These are phyloP conservation scores for Syrrhaptes paradoxus DNA, from an alignment of 2,113 vertebrate species.

Conservation along the genomic window DNA sequence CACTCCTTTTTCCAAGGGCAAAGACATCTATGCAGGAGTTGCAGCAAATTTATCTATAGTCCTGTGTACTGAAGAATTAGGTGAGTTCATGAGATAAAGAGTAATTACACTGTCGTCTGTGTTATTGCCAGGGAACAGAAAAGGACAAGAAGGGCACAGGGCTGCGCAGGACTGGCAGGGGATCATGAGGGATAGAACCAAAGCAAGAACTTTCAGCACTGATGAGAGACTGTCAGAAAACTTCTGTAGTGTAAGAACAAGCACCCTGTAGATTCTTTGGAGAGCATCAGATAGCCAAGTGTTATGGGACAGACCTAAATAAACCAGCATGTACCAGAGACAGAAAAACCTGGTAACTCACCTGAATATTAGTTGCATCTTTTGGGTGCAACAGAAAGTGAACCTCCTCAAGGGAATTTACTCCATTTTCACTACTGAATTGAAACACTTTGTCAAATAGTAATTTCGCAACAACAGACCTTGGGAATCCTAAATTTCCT, in stretches of 20 bases:
- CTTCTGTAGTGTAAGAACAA: neutral
- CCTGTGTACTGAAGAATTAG: neutral
- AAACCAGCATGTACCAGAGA: neutral
- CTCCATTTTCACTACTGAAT: slow-evolving; percentile 76
- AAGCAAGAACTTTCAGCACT: neutral
- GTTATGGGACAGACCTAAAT: neutral
- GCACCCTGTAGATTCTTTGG: neutral
- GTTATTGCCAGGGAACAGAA: neutral
- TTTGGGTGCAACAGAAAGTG: slow-evolving; percentile 78
- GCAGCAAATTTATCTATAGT: neutral
- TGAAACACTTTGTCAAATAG: slow-evolving; percentile 79
- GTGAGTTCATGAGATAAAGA: neutral
- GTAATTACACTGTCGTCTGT: neutral
- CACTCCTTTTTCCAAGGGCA: neutral
- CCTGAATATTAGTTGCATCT: slow-evolving; percentile 82
- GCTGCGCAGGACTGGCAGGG: neutral
- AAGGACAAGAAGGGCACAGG: neutral
- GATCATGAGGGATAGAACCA: neutral
- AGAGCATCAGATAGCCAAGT: neutral
- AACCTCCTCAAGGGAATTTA: slow-evolving; percentile 79
- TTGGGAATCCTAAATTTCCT: slow-evolving; percentile 85
- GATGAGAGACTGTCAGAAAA: neutral
- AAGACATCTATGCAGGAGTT: neutral
- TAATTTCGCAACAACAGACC: slow-evolving; percentile 71
- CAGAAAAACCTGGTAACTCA: slow-evolving; percentile 43